Conservation (phyloP, 2,113 vertebrate genomes). For the Pseudorectes ferrugineus region DNA sequence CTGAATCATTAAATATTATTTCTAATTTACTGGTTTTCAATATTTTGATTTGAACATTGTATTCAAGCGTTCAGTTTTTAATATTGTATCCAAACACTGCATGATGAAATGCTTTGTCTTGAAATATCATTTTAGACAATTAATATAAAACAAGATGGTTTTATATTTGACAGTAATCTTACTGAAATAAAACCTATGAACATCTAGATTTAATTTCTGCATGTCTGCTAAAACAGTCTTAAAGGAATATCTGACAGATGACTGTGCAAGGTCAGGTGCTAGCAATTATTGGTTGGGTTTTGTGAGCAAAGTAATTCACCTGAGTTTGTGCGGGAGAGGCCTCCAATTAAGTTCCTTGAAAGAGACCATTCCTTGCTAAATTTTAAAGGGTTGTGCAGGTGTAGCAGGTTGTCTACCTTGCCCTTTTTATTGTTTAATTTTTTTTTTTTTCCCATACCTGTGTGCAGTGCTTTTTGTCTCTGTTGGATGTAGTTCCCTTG, state of each 20-base stretch:
- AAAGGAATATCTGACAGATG: neutral
- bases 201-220: neutral
- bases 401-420: neutral
- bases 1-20: neutral
- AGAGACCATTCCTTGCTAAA: neutral
- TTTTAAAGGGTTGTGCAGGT: neutral
- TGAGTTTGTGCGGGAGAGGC: neutral
- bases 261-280: neutral
- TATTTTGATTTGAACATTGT: neutral
- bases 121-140: neutral
- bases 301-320: neutral
- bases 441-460: fast-evolving
- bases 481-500: too few relatives aligned
- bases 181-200: neutral
- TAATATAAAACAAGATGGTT: neutral
- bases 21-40: neutral
- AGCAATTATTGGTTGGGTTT: neutral
- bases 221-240: neutral
- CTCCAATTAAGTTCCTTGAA: neutral
- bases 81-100: neutral
- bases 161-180: neutral
- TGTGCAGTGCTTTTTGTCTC: neutral
- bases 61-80: neutral
- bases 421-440: too few relatives aligned
- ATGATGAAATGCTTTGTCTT: neutral